Percentiles rank a stretch among this genome's conserved stretches.
Evolutionary conservation across 1,140 invertebrate species (phyloP).

Genomic region (Metopolophium dirhodum): DNA sequence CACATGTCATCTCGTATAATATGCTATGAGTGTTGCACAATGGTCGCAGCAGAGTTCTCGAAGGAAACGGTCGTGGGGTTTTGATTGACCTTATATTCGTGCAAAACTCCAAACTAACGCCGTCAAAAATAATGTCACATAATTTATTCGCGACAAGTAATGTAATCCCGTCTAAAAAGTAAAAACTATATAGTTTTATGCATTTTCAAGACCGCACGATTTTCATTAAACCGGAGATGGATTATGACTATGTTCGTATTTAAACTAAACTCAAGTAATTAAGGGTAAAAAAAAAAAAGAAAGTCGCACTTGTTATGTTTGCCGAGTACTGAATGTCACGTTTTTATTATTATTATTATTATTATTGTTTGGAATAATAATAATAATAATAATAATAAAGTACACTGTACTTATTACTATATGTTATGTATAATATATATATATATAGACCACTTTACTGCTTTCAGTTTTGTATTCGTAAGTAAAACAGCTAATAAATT

Average conservation of each 20-base stretch:
- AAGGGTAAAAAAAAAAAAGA: neutral
- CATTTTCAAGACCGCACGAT: neutral
- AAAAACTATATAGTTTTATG: neutral
- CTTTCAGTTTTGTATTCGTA: neutral
- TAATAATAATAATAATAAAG: neutral
- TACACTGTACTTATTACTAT: neutral
- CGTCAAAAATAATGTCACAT: neutral
- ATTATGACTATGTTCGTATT: neutral
- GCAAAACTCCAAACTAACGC: neutral
- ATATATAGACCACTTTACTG: neutral
- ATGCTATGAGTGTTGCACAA: neutral
- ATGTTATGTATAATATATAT: neutral
- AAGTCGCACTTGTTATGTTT: neutral
- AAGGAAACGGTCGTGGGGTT: neutral
- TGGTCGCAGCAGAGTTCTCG: rapidly evolving
- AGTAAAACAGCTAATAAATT: conserved; percentile 6
- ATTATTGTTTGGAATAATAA: conserved; percentile 3
- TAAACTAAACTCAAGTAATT: conserved; percentile 15
- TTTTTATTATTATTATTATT: neutral
- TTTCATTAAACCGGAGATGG: neutral
- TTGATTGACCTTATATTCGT: neutral
- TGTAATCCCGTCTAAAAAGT: neutral
- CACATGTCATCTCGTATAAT: no score
- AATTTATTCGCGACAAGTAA: neutral
- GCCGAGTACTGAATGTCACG: neutral